Base-by-base conservation (phyloP, 2,888 invertebrate species). In the Drosophila nr. perissopoda region DNA sequence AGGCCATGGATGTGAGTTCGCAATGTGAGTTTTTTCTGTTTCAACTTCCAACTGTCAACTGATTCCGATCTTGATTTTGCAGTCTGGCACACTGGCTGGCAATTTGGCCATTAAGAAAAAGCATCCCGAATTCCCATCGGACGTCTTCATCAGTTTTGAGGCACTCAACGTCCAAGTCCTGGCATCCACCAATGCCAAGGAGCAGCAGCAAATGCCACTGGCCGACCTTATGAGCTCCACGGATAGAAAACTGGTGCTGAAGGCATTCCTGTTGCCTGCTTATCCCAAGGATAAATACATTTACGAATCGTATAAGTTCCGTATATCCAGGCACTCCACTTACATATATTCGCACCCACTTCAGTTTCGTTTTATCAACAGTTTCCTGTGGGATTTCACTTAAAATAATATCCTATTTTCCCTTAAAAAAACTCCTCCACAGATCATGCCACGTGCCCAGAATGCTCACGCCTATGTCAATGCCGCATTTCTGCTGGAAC, bases 401-500 rank as follows among this genome's bases (percentile, higher is more conserved):
- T 16, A 46, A 46, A 46, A 16, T 8, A 25, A 16, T 4, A 1
- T 25, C 21, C 8, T 46, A 2, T 13, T 21, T 7, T 7, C 13
- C 7, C 21, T 21, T 21, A 13, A 4, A 21, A n/a, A 21, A 21
- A 7, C 18, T 33, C 13, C 25, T 53, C 16, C 21, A 34, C 57
- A 91, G 96, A 95, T 97, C 59, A 96, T 96, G 95, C 96, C 96
- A 0, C 94, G 96, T 70, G 95, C 96, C 0, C 96, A 96, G 93
- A 96, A 96, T 84, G 95, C 97, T 0, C 96, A 96, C 83, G 96
- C 97, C 0, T 95, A 96, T 70, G 95, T 97, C 0, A 97, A 97
- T 88, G 96, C 96, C 18, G 97, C 95, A 1, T 96, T 97, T 82
- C 92, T 95, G 10, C 94, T 96, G 59, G 94, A 95, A 91, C 91